Evolutionary conservation across 2,797 vertebrate species (phyloP).

Genomic region (Tauraco hartlaubi): DNA sequence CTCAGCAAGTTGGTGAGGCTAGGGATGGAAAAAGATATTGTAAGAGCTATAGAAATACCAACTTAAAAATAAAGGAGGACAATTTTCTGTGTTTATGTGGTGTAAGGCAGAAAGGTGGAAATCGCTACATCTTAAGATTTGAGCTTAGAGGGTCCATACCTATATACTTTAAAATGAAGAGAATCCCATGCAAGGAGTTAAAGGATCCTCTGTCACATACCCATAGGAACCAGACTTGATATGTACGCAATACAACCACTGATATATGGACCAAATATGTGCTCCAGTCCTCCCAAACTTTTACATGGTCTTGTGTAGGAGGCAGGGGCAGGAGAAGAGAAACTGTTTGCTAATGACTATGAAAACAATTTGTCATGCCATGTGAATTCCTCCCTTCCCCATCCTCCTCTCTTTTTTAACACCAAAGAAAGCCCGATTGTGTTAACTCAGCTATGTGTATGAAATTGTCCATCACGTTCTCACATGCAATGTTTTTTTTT

Average conservation of each 20-base stretch:
- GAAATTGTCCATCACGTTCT: neutral
- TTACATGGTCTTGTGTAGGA: neutral
- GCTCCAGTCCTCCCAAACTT: neutral
- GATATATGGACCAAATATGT: neutral
- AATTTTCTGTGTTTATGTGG: neutral
- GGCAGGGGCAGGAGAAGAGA: neutral
- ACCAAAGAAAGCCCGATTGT: neutral
- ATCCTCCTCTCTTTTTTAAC: neutral
- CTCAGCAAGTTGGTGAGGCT: neutral
- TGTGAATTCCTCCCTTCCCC: neutral
- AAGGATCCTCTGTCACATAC: neutral
- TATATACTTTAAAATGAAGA: neutral
- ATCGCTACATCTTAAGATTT: neutral
- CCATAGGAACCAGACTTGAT: neutral
- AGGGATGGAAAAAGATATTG: neutral
- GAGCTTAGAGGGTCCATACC: neutral
- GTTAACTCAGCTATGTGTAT: neutral
- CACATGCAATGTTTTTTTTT: neutral
- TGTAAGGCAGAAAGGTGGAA: neutral
- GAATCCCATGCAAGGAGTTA: fast-evolving
- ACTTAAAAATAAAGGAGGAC: neutral
- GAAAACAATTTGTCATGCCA: neutral
- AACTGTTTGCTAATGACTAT: neutral
- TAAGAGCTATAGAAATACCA: neutral
- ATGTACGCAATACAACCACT: fast-evolving